A percentile compares a stretch with the other conserved stretches of the same genome.
phyloP scores from a whole-genome alignment of 2,113 vertebrate genomes.

The Seriola rivoliana region DNA sequence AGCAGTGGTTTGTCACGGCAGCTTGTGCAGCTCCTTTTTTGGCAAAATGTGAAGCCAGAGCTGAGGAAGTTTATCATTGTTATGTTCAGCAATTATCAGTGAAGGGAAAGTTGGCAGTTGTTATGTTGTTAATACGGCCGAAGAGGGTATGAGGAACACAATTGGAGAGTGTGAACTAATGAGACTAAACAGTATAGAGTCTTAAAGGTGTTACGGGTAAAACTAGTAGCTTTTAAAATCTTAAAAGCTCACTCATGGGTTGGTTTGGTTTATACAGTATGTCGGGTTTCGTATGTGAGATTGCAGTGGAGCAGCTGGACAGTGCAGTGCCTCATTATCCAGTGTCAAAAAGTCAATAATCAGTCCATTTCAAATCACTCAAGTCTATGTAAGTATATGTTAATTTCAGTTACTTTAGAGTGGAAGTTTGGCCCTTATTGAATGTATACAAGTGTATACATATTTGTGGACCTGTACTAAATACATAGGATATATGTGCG shows the following conservation, averaged over 20 bases:
- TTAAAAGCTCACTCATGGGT: neutral
- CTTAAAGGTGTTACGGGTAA: neutral
- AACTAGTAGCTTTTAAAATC: neutral
- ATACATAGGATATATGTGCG: neutral
- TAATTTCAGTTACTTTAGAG: neutral
- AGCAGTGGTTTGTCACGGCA: slow-evolving; percentile 39
- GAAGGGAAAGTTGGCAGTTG: slow-evolving; percentile 48
- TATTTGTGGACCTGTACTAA: too few species aligned
- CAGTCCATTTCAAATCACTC: neutral
- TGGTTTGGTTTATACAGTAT: neutral
- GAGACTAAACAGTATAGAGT: neutral
- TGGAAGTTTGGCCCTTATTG: too few species aligned
- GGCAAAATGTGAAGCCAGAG: slow-evolving; percentile 55
- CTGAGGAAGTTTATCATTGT: slow-evolving; percentile 44
- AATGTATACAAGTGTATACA: too few species aligned
- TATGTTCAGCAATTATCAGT: slow-evolving; percentile 52
- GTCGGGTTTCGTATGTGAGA: neutral
- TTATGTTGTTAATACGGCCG: slow-evolving; percentile 20
- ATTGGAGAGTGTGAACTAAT: neutral
- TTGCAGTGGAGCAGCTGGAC: neutral
- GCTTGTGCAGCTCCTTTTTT: slow-evolving; percentile 71
- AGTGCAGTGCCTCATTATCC: neutral
- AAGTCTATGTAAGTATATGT: neutral
- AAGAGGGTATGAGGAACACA: neutral
- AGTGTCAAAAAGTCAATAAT: neutral